Conservation (phyloP, 2,888 invertebrate species). For the Trachelus tabidus region DNA sequence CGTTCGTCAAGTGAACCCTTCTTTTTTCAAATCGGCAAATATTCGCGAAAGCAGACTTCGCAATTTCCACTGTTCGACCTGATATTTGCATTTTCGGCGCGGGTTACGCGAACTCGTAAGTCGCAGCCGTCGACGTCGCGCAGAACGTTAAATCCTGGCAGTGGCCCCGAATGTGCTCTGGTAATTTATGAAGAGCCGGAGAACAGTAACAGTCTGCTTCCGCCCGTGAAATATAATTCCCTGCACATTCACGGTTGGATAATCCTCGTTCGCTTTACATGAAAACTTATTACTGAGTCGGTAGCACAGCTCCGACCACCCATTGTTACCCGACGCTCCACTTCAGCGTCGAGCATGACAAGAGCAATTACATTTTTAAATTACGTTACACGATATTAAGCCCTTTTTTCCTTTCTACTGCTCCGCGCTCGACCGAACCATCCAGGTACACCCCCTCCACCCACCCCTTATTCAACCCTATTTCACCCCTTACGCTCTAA, state of each 20-base stretch:
- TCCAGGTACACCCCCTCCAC: not conserved
- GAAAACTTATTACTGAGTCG: conserved; percentile 61
- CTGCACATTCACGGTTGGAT: conserved; percentile 64
- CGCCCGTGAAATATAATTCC: conserved; percentile 64
- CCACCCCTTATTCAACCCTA: not conserved
- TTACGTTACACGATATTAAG: conserved; percentile 64
- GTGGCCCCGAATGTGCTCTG: conserved; percentile 38
- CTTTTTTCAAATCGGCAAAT: not conserved
- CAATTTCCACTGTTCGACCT: not conserved
- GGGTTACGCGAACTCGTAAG: not conserved
- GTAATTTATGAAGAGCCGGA: conserved; percentile 54
- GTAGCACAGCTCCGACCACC: conserved; percentile 40
- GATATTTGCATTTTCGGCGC: not conserved
- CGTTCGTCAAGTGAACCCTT: not conserved
- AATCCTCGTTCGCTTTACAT: conserved; percentile 63
- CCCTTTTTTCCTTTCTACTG: conserved; percentile 44
- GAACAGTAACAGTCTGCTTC: conserved; percentile 61
- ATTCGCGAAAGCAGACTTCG: not conserved
- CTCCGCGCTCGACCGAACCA: not conserved
- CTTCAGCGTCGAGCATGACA: conserved; percentile 56
- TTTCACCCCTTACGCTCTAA: not conserved
- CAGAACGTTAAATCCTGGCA: conserved; percentile 49
- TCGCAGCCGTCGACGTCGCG: conserved; percentile 3
- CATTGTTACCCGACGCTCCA: conserved; percentile 32
- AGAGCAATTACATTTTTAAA: conserved; percentile 65